Percentiles rank a stretch among this genome's conserved stretches.
Conservation (phyloP, 1,140 invertebrate species). For the Leptinotarsa defecta region DNA sequence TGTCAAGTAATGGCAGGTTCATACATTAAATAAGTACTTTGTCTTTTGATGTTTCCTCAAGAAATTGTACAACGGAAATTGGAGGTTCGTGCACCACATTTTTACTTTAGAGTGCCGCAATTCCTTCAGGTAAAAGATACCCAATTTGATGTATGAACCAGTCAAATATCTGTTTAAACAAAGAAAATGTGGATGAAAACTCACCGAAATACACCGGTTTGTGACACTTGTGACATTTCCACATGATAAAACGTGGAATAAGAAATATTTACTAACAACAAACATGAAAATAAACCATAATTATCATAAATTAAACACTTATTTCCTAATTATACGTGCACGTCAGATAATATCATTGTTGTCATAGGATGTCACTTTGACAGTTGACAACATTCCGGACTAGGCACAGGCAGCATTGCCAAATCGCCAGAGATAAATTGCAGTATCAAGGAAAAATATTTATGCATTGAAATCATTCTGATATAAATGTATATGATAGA, state of each 20-base stretch:
- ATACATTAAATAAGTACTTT: no score
- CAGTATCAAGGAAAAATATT: no score
- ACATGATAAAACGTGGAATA: slow-evolving; percentile 62
- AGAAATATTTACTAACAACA: slow-evolving; percentile 25
- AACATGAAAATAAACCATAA: slow-evolving; percentile 31
- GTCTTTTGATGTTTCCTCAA: no score
- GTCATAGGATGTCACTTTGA: background rate
- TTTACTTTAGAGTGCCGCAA: no score
- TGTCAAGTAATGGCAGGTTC: background rate
- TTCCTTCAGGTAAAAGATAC: no score
- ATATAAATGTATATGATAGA: no score
- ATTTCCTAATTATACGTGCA: slow-evolving; percentile 14
- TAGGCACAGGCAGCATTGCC: no score
- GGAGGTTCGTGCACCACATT: no score
- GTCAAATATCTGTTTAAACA: background rate
- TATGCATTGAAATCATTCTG: no score
- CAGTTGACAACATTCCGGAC: background rate
- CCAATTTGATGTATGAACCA: background rate
- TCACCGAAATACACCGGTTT: slow-evolving; percentile 87
- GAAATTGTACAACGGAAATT: no score
- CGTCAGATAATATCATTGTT: slow-evolving; percentile 32
- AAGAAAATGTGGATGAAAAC: slow-evolving; percentile 37
- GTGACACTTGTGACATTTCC: slow-evolving; percentile 86
- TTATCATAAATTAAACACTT: slow-evolving; percentile 21
- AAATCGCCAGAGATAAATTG: no score